Percentiles rank a stretch among this genome's conserved stretches.
These are phyloP conservation scores for Enteromius mattozi DNA, from an alignment of 2,797 vertebrate genomes.

Conservation along the genomic window DNA sequence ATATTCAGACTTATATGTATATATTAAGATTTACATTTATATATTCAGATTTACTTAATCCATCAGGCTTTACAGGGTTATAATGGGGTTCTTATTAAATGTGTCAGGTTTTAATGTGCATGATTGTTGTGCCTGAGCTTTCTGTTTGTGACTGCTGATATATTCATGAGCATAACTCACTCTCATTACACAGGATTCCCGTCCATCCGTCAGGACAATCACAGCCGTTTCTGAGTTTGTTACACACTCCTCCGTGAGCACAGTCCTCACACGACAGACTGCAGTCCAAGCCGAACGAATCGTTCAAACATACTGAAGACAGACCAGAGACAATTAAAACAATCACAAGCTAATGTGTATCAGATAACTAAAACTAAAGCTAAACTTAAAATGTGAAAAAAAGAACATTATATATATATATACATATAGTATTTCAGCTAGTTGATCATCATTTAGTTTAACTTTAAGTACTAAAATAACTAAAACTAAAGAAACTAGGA, in stretches of 20 bases:
- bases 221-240: constrained; percentile 76
- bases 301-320: constrained; percentile 86
- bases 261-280: constrained; percentile 92
- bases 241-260: constrained; percentile 83
- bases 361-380: neutral
- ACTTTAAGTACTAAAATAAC: too few relatives aligned
- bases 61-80: neutral
- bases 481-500: too few relatives aligned
- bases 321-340: neutral
- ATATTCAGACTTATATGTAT: too few relatives aligned
- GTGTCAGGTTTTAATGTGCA: neutral
- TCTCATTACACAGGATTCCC: constrained; percentile 89
- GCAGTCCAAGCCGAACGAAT: constrained; percentile 90
- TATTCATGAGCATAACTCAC: constrained; percentile 76
- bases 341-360: neutral
- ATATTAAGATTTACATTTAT: too few relatives aligned
- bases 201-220: constrained; percentile 87
- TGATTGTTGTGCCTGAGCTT: neutral
- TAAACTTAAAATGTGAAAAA: neutral
- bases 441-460: too few relatives aligned
- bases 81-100: neutral
- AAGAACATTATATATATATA: too few relatives aligned
- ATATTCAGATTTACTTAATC: too few relatives aligned
- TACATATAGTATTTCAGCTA: too few relatives aligned
- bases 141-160: neutral